phyloP scores from a whole-genome alignment of 92 coral and sea anemone species.

The Chrysogorgia sp. region DNA sequence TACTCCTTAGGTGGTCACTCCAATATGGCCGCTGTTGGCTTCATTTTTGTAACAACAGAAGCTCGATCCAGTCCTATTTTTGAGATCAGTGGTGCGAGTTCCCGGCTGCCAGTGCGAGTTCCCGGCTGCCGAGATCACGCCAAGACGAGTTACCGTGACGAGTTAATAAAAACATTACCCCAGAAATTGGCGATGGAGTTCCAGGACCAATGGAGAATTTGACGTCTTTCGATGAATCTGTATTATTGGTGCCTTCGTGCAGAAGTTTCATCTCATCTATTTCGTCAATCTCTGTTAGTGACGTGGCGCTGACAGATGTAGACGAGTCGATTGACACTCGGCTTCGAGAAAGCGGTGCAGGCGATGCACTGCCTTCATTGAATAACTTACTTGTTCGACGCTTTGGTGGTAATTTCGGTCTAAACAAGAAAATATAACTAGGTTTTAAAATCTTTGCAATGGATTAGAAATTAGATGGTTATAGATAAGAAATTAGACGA shows the following conservation, averaged over 20 bases:
- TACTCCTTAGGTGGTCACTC: no score
- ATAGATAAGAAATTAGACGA: no score
- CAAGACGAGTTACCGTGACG: no score
- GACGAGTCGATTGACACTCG: slow-evolving; percentile 23
- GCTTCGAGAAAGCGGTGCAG: slow-evolving; percentile 19
- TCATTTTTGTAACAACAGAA: no score
- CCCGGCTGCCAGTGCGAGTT: no score
- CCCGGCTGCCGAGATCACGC: no score
- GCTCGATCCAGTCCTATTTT: no score
- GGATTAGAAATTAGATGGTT: neutral
- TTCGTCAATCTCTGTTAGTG: slow-evolving; percentile 31
- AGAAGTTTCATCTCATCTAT: slow-evolving; percentile 9
- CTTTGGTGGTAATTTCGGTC: slow-evolving; percentile 37
- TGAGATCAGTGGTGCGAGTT: no score
- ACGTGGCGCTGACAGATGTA: slow-evolving; percentile 9
- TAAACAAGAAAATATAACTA: neutral
- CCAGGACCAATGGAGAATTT: neutral
- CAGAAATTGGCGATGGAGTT: slow-evolving; percentile 8
- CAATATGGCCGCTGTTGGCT: no score
- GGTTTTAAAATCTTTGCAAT: neutral
- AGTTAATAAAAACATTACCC: neutral
- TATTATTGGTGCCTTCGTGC: neutral
- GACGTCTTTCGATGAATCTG: neutral
- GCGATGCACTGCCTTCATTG: slow-evolving; percentile 18
- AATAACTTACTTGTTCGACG: slow-evolving; percentile 14